Evolutionary conservation across 2,888 invertebrate species (phyloP).

Genomic region (Limenitis camilla): DNA sequence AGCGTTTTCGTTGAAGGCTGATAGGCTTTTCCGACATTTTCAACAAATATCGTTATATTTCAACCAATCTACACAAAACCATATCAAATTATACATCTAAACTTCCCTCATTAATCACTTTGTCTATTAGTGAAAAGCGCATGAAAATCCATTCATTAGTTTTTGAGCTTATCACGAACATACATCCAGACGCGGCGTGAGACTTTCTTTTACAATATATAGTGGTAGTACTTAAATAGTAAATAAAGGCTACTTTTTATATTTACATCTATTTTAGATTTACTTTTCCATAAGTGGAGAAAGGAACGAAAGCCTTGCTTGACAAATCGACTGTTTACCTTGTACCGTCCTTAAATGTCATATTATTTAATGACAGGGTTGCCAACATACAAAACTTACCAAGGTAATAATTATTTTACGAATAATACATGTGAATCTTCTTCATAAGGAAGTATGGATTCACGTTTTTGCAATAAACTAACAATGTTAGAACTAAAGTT

Average conservation of each 20-base stretch:
- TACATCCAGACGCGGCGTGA: too few species aligned
- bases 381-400: neutral
- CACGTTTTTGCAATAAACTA: too few species aligned
- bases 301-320: slow-evolving; percentile 1
- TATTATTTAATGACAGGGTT: slow-evolving; percentile 13
- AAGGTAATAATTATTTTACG: neutral
- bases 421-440: neutral
- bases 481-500: too few species aligned
- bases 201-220: neutral
- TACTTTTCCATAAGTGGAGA: neutral
- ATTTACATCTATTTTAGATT: neutral
- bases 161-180: too few species aligned
- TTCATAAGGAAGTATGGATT: neutral
- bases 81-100: too few species aligned
- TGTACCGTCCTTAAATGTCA: slow-evolving; percentile 13
- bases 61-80: too few species aligned
- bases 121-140: too few species aligned
- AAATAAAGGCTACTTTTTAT: neutral
- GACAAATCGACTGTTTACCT: slow-evolving; percentile 15
- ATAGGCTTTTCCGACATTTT: too few species aligned
- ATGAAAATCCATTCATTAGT: too few species aligned
- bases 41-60: too few species aligned
- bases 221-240: neutral
- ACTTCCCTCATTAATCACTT: too few species aligned
- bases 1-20: too few species aligned